A percentile compares a stretch with the other conserved stretches of the same genome.
Evolutionary conservation across 2,797 vertebrate species (phyloP).

Genomic region (Enoplosus armatus): DNA sequence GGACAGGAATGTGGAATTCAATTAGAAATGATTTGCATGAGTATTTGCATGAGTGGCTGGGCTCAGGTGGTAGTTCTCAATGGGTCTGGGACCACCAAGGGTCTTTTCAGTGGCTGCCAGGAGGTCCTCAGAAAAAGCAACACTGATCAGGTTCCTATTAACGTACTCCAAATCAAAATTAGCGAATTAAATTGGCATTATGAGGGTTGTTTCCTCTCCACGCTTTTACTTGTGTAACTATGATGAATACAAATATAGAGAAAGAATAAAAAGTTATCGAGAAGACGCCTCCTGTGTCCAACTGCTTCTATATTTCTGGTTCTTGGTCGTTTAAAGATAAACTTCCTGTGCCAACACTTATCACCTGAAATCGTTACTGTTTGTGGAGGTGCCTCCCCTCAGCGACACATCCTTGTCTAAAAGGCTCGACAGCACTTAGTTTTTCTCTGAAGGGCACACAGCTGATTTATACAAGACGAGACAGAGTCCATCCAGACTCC

Average conservation of each 20-base stretch:
- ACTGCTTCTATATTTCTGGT: constrained; percentile 3
- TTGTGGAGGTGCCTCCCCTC: not conserved
- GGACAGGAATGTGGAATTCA: not conserved
- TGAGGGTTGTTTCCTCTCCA: not conserved
- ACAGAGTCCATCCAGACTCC: not conserved
- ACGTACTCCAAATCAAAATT: not conserved
- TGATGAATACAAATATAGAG: not conserved
- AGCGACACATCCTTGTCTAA: constrained; percentile 4
- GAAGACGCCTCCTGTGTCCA: not conserved
- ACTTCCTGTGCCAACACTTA: not conserved
- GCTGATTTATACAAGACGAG: constrained; percentile 23
- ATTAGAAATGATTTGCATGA: not conserved
- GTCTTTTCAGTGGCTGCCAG: not conserved
- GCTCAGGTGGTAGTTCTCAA: not conserved
- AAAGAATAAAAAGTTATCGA: not conserved
- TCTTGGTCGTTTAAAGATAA: not conserved
- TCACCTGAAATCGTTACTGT: constrained; percentile 24
- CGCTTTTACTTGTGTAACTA: not conserved
- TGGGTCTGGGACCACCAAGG: not conserved
- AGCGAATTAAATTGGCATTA: too few relatives aligned
- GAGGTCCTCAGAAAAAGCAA: not conserved
- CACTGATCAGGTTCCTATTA: not conserved
- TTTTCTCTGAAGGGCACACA: constrained; percentile 12
- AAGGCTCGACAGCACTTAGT: not conserved
- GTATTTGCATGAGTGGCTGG: not conserved